Percentiles rank a stretch among this genome's conserved stretches.
Evolutionary conservation across 2,797 vertebrate genomes (phyloP).

Genomic region (Channa striata): DNA sequence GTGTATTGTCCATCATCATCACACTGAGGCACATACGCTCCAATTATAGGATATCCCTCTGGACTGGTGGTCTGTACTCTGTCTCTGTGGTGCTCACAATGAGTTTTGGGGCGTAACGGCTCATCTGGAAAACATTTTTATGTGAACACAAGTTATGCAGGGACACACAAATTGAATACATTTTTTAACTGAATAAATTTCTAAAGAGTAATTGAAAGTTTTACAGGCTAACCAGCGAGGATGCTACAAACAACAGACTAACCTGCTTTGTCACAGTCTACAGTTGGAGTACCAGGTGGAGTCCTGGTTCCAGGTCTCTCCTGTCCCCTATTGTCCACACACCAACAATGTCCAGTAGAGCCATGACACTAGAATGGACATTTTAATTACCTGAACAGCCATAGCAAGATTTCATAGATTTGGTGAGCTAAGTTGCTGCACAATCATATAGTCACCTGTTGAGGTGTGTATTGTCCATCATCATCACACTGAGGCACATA

Average conservation of each 20-base stretch:
- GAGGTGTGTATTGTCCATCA: constrained; percentile 80
- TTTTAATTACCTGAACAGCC: too few relatives aligned
- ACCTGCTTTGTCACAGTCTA: constrained; percentile 81
- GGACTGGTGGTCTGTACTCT: constrained; percentile 39
- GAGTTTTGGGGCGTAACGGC: constrained; percentile 63
- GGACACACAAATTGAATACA: too few relatives aligned
- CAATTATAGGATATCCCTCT: constrained; percentile 30
- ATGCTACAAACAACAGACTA: constrained; percentile 26
- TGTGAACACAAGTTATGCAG: too few relatives aligned
- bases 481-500: constrained; percentile 78
- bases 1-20: constrained; percentile 80
- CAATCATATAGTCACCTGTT: too few relatives aligned
- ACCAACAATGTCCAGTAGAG: constrained; percentile 88
- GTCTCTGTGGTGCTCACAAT: constrained; percentile 78
- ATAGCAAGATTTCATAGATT: too few relatives aligned
- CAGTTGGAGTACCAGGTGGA: constrained; percentile 52
- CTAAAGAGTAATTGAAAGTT: too few relatives aligned
- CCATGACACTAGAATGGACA: constrained; percentile 79
- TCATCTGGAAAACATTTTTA: not conserved
- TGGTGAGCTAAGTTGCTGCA: too few relatives aligned
- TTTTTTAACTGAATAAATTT: too few relatives aligned
- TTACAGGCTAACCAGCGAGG: too few relatives aligned
- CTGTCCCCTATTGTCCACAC: constrained; percentile 81
- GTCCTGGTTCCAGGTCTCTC: constrained; percentile 83
- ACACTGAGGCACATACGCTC: constrained; percentile 76